Base-by-base conservation (phyloP, 2,113 vertebrate species). In the Suricata suricatta region DNA sequence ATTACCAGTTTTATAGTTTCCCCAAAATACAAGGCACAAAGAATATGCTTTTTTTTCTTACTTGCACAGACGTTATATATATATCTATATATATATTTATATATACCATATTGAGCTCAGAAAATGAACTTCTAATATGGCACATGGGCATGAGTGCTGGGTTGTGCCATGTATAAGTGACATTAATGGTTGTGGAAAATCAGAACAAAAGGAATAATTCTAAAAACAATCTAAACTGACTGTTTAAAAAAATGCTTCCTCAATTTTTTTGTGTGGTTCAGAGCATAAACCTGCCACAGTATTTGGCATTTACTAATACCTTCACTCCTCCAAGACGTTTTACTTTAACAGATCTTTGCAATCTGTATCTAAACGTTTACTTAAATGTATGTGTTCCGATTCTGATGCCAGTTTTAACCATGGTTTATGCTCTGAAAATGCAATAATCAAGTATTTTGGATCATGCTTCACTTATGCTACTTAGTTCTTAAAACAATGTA, bases 11-110 rank as follows among this genome's bases (percentile, higher is more conserved):
- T 98, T 99, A 98, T 98, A 98, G 98, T 98, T 99, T 99, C 97
- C 97, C 98, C 98, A 98, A 99, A 99, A 99, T 99, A 99, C 99
- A 99, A 99, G 99, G 99, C 99, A 99, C 99, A 99, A 99, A 99
- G 99, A 99, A 99, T 99, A 99, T 98, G 98, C 98, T 98, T 98
- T 98, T 98, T 99, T 99, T 99, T 99, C 99, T 99, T 99, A 99
- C 99, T 99, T 99, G 99, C 99, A 99, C 99, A 99, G 99, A 99
- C 99, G 99, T 98, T 97, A 66, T 98, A 88, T 97, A 52, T 96
- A 29, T 94, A 31, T 94, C 7, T 95, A 57, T 97, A 71, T 54
- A 85, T 96, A n/a, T 97, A 85, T 96, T 13, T 96, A 90, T 97
- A 97, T 96, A 99, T 99, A 99, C 98, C 98, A 98, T 97, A 99